Base-by-base conservation (phyloP, 1,140 invertebrate genomes). In the Formica exsecta region DNA sequence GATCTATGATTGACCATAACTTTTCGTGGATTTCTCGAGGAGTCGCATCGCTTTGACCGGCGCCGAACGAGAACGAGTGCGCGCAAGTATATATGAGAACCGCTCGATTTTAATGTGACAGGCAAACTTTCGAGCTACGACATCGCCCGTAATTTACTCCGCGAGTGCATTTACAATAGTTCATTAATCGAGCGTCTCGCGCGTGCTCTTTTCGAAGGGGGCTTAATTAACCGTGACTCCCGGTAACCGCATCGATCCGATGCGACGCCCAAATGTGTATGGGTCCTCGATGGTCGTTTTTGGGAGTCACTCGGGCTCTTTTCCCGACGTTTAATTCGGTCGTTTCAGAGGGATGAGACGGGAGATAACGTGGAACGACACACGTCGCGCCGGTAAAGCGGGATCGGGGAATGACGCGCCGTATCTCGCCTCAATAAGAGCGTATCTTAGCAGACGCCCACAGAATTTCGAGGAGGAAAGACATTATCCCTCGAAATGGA, bases 161-260 rank as follows among this genome's bases (percentile, higher is more conserved):
- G 79, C 68, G 79, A 74, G 68, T 44, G 54, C 79, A 74, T 83
- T 83, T 74, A 68, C 79, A 48, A 83, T 74, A 83, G 79, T 83
- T 83, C 54, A 83, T 83, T 83, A 83, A 83, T 83, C 79, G 79
- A 29, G 32, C 38, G 68, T 16, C 66, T n/a, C 68, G 36, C 11
- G 65, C 22, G 62, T 9, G 36, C 66, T 71, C 51, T 74, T 74
- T 73, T 36, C 68, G n/a, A 29, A 32, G 3, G 16, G 62, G 7
- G 54, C 71, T 83, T 83, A 83, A 83, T 83, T 83, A 83, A 83
- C 68, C 79, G 66, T 41, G 68, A 73, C n/a, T 83, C 48, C 16
- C 68, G 68, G 54, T 25, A 66, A 73, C 54, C 68, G 41, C 68
- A 44, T 81, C 79, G 66, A 71, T 80, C 38, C 71, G 48, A 16